Conservation (phyloP, 30 jellyfish, hydroid and myxozoan genomes). For the Haliclystus octoradiatus region DNA sequence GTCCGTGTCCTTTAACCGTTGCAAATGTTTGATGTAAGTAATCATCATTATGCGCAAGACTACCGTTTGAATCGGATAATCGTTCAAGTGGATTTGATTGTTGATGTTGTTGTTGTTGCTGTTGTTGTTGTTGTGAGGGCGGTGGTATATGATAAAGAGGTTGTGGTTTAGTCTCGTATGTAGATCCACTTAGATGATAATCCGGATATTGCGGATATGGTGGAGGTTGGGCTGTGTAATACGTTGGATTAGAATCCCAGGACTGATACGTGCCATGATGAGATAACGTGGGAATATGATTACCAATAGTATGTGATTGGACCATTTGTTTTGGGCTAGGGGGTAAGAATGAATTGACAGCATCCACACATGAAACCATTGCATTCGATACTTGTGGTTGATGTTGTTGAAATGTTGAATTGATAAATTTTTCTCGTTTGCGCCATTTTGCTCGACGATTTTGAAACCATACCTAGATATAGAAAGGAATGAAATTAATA, state of each 20-base stretch:
- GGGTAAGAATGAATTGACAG: slow-evolving; percentile 58
- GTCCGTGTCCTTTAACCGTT: slow-evolving; percentile 65
- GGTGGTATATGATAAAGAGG: background rate
- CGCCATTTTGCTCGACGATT: slow-evolving; percentile 98
- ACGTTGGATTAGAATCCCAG: slow-evolving; percentile 54
- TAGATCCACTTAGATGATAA: slow-evolving; percentile 5
- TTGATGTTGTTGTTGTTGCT: background rate
- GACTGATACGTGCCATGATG: slow-evolving; percentile 94
- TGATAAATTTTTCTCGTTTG: slow-evolving; percentile 71
- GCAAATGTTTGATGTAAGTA: slow-evolving; percentile 1
- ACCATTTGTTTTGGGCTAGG: slow-evolving; percentile 71
- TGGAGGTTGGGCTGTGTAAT: slow-evolving; percentile 71
- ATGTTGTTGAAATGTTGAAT: slow-evolving; percentile 67
- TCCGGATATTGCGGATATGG: slow-evolving; percentile 89
- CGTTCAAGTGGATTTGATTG: background rate
- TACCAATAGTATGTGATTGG: slow-evolving; percentile 1
- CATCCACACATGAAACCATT: slow-evolving; percentile 65
- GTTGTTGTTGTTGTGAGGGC: background rate
- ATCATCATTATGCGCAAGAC: background rate
- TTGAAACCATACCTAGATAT: slow-evolving; percentile 92
- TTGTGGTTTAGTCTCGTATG: background rate
- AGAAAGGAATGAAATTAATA: slow-evolving; percentile 2
- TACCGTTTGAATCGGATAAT: background rate
- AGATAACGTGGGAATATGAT: slow-evolving; percentile 60
- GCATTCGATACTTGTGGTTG: slow-evolving; percentile 20